Base-by-base conservation (phyloP, 2,113 vertebrate genomes). In the Toxotes chatareus region DNA sequence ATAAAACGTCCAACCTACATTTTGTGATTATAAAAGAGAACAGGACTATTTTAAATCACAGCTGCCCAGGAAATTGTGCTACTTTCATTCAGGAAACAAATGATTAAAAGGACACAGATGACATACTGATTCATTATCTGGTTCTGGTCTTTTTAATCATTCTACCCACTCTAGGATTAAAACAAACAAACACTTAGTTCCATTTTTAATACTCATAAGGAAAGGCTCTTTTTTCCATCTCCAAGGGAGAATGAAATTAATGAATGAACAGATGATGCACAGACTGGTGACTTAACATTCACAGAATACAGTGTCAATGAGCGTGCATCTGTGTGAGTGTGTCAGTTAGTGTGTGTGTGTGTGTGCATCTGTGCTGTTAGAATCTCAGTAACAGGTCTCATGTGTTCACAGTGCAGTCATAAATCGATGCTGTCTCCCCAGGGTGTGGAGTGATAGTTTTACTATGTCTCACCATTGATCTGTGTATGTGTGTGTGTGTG, bases 391-490 rank as follows among this genome's bases (percentile, higher is more conserved):
- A 82, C 86, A 84, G 71, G 76, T 82, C 66, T 81, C 60, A 75
- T 82, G 81, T 80, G 73, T 57, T 84, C 83, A 79, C 61, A 76
- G 60, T 70, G 44, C 3, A 32, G 69, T 65, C 47, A 73, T 72
- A 85, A 85, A 86, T 91, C 86, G 8, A 90, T 90, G 36, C 1
- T 9, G 3, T 73, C 51, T 86, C 79, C 68, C 60, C 60, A 60
- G 85, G 76, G 79, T 69, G 44, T 68, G 12, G 27, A 86, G 79
- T 86, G 73, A 86, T 79, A 85, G 72, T 83, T 83, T 79, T 81
- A 69, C 55, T 86, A 78, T 87, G 65, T 83, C 27, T 65, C 73
- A 49, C 12, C 71, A 86, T 89, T 86, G 88, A 91, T 89, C 51
- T 73, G 23, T 76, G 57, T 82, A 21, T 76, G 51, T 82, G 23